These are phyloP conservation scores for Scolopax mira DNA, from an alignment of 2,113 vertebrate genomes.

Conservation along the genomic window DNA sequence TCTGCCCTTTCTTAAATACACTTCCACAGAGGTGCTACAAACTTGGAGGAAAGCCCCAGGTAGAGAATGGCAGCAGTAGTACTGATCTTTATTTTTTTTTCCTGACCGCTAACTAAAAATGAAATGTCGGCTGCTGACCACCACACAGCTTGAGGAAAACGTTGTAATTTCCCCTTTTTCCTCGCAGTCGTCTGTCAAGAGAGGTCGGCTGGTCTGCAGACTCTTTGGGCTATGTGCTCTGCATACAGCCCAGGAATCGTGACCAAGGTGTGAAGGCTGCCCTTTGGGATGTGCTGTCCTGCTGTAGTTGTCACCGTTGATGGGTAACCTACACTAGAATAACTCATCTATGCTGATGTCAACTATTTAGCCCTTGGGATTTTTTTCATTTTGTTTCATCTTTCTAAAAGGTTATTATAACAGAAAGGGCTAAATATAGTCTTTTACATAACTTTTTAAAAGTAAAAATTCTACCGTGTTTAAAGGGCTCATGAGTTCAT, in stretches of 20 bases:
- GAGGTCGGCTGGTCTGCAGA: neutral
- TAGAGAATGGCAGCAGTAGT: neutral
- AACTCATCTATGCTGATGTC: neutral
- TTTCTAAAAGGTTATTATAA: neutral
- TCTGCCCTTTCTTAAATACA: neutral
- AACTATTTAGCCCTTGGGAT: neutral
- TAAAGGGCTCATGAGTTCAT: neutral
- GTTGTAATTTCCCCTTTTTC: neutral
- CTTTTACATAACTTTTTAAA: neutral
- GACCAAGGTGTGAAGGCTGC: neutral
- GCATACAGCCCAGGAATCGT: neutral
- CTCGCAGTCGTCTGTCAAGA: neutral
- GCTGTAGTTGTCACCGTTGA: neutral
- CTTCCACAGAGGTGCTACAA: fast-evolving
- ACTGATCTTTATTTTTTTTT: neutral
- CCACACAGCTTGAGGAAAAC: neutral
- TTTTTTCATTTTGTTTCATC: neutral
- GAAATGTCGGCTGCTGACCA: neutral
- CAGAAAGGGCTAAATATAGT: neutral
- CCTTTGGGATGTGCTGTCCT: neutral
- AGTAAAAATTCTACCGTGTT: neutral
- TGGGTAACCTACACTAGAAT: neutral
- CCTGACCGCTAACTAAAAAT: neutral
- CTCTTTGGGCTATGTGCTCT: fast-evolving
- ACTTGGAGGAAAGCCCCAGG: neutral